Evolutionary conservation across 2,888 invertebrate genomes (phyloP).

Genomic region (Agrochola macilenta): DNA sequence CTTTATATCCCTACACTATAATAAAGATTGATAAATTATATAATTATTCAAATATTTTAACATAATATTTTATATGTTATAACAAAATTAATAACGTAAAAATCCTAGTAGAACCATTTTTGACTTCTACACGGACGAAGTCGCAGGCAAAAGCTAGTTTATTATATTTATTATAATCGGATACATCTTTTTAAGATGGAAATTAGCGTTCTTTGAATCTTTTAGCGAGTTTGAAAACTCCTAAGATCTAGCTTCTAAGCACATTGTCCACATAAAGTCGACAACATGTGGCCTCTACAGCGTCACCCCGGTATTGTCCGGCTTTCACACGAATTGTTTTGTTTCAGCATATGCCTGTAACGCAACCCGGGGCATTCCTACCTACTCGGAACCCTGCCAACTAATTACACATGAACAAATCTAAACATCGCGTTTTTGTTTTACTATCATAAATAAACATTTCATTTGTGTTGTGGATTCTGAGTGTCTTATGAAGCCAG

Average conservation of each 20-base stretch:
- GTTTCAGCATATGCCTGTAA: constrained; percentile 83
- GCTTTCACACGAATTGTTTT: constrained; percentile 87
- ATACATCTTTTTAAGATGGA: background rate
- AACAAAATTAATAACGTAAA: too few relatives aligned
- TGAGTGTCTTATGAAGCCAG: constrained; percentile 52
- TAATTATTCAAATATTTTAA: too few relatives aligned
- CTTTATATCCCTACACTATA: too few relatives aligned
- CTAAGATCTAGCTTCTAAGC: background rate
- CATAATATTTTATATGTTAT: too few relatives aligned
- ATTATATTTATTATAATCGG: too few relatives aligned
- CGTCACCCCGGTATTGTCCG: constrained; percentile 84
- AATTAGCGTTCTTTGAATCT: background rate
- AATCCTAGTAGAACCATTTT: too few relatives aligned
- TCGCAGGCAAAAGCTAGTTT: too few relatives aligned
- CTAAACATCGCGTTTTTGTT: constrained; percentile 70
- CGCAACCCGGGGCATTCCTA: constrained; percentile 79
- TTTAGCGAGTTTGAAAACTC: background rate
- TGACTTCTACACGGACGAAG: too few relatives aligned
- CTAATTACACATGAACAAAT: constrained; percentile 78
- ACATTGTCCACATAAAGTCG: constrained; percentile 57
- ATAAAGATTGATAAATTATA: too few relatives aligned
- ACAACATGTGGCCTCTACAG: constrained; percentile 69
- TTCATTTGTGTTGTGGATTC: constrained; percentile 49
- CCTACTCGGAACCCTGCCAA: constrained; percentile 88
- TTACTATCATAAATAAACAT: constrained; percentile 68